phyloP scores from a whole-genome alignment of 2,888 invertebrate species.

The Seira ritae region DNA sequence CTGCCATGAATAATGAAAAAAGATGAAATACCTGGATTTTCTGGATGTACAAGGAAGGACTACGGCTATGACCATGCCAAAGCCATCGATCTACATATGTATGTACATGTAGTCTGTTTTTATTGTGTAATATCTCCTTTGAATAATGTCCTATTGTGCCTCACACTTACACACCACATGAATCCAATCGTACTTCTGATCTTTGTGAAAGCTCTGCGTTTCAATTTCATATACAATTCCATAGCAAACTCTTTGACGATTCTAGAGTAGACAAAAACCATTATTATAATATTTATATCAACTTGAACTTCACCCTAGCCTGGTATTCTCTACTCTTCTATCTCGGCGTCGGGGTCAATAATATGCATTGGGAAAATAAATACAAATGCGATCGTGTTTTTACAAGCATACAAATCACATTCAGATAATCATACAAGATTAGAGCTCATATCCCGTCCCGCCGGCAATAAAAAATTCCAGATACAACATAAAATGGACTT shows the following conservation, averaged over 20 bases:
- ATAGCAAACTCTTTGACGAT: background rate
- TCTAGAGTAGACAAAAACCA: no score
- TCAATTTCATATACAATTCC: background rate
- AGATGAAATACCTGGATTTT: no score
- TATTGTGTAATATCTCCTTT: no score
- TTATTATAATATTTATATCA: background rate
- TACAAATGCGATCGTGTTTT: background rate
- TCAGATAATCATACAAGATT: slow-evolving; percentile 32
- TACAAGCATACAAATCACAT: slow-evolving; percentile 1
- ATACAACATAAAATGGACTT: background rate
- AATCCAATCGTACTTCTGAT: background rate
- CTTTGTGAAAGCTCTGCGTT: no score
- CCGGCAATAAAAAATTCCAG: background rate
- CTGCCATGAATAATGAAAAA: no score
- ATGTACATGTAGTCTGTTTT: no score
- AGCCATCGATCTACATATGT: no score
- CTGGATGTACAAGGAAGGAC: no score
- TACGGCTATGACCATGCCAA: no score
- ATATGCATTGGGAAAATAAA: background rate
- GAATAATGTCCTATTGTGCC: background rate
- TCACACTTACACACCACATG: background rate
- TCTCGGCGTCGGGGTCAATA: slow-evolving; percentile 2
- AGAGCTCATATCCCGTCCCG: slow-evolving; percentile 13
- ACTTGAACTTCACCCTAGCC: background rate
- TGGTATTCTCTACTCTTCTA: background rate